These are phyloP conservation scores for Ophiodon elongatus DNA, from an alignment of 2,113 vertebrate genomes.

Conservation along the genomic window DNA sequence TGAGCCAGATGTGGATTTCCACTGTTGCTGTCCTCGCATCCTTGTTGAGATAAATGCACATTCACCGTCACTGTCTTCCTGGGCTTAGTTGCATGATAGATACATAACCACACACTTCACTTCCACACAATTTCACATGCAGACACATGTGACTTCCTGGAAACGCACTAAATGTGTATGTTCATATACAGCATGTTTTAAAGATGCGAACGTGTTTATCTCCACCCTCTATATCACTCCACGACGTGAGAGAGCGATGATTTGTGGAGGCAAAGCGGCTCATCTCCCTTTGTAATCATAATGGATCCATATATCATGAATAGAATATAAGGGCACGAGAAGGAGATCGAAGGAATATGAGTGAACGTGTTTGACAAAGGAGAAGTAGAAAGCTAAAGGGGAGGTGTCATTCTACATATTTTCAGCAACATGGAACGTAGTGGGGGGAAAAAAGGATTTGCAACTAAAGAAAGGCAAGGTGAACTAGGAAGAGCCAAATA, in stretches of 20 bases:
- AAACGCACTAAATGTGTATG: background rate
- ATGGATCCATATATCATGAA: conserved; percentile 25
- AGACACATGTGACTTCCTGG: background rate
- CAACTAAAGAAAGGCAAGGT: background rate
- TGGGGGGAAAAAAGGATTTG: background rate
- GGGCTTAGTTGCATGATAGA: background rate
- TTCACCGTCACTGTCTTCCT: background rate
- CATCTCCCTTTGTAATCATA: conserved; percentile 20
- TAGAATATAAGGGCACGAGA: background rate
- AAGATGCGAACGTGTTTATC: conserved; percentile 8
- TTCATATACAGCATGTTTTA: conserved; percentile 8
- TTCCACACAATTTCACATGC: background rate
- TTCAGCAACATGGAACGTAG: background rate
- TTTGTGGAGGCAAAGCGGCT: background rate
- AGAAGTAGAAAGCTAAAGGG: background rate
- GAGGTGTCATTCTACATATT: background rate
- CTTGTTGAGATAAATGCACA: conserved; percentile 4
- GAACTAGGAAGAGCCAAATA: background rate
- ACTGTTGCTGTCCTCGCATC: conserved; percentile 21
- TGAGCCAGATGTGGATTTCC: conserved; percentile 55
- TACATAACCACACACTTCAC: background rate
- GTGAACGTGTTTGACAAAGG: conserved; percentile 6
- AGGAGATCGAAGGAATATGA: background rate
- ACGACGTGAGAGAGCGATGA: background rate
- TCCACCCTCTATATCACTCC: background rate